These are phyloP conservation scores for Lepeophtheirus nordmannii DNA, from an alignment of 2,888 invertebrate species.

Conservation along the genomic window DNA sequence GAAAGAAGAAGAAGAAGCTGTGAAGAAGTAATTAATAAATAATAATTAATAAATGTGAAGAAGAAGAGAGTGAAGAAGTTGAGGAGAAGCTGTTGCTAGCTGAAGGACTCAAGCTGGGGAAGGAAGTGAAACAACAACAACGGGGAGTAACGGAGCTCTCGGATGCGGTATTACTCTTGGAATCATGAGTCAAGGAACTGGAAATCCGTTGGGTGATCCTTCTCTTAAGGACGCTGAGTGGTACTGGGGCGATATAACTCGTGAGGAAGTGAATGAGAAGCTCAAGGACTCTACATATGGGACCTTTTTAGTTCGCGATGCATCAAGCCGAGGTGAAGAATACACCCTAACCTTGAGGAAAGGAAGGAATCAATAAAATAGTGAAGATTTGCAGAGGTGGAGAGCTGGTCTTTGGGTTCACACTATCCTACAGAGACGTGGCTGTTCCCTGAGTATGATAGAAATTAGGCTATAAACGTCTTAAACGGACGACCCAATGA, in stretches of 20 bases:
- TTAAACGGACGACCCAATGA: constrained; percentile 63
- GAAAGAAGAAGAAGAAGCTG: too few species aligned
- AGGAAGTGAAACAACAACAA: too few species aligned
- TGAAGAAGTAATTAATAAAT: too few species aligned
- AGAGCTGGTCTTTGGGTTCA: constrained; percentile 24
- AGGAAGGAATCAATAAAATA: constrained; percentile 82
- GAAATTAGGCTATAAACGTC: constrained; percentile 58
- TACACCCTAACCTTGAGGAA: constrained; percentile 88
- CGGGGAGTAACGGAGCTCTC: too few species aligned
- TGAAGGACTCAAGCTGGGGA: too few species aligned
- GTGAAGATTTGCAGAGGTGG: constrained; percentile 84
- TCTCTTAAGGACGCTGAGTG: constrained; percentile 64
- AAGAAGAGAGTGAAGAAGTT: too few species aligned
- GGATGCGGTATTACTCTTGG: too few species aligned
- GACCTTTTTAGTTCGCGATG: constrained; percentile 88
- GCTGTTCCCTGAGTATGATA: constrained; percentile 45
- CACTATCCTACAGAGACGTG: constrained; percentile 6
- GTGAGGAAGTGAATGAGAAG: constrained; percentile 84
- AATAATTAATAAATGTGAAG: too few species aligned
- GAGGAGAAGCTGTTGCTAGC: too few species aligned
- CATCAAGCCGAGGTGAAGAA: constrained; percentile 84
- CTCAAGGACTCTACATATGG: constrained; percentile 80
- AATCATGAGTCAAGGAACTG: neutral
- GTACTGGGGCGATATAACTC: constrained; percentile 90
- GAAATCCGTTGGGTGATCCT: constrained; percentile 23